Base-by-base conservation (phyloP, 2,888 invertebrate genomes). In the Gortyna flavago region DNA sequence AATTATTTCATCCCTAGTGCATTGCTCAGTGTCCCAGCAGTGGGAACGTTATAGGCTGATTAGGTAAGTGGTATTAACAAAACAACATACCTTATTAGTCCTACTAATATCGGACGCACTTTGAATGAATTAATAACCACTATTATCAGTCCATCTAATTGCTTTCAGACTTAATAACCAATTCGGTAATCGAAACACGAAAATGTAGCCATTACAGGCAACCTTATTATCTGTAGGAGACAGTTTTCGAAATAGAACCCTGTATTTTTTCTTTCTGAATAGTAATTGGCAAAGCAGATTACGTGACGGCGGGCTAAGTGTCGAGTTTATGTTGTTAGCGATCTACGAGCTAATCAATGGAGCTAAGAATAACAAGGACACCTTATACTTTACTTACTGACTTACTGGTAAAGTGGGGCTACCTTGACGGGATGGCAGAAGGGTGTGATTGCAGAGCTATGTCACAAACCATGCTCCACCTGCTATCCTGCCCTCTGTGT, bases 111-210 rank as follows among this genome's bases (percentile, higher is more conserved):
- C 11, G 11, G 6, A 16, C 61, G 3, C n/a, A 62, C 32, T 62
- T 54, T 35, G 29, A 69, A 77, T 44, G 8, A 59, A 59, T 77
- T 25, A 59, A 59, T 54, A 54, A 57, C 16, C 29, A 29, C 25
- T 0, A 61, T 61, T 48, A 61, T 66, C 35, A n/a, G n/a, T 54
- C 16, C 25, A 79, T 18, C 32, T 51, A 66, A 61, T 41, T 25
- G 25, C 44, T 61, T 62, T 29, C 29, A 79, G 41, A 38, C 59
- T 25, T 59, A 59, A 75, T 68, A 51, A 69, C 80, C 80, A 65
- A 75, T 75, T 80, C 25, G 16, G 75, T 51, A 80, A 75, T 75
- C 69, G 75, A 69, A 80, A 44, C 80, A 80, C 75, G 65, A 69
- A 69, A 80, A 70, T 44, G 80, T 59, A 44, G 35, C 51, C 69